Evolutionary conservation across 1,140 invertebrate species (phyloP).

Genomic region (Zaprionus ghesquierei): DNA sequence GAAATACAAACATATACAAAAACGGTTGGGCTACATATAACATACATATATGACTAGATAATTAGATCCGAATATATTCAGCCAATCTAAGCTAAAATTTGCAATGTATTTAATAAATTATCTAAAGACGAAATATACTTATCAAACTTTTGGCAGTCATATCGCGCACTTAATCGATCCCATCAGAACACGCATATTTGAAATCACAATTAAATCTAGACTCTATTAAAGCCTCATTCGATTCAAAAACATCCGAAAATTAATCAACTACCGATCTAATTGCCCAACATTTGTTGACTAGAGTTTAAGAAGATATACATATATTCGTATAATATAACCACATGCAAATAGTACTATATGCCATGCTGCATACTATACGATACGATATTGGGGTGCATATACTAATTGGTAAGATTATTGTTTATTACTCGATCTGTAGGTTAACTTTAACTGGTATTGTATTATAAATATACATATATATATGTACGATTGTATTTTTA

Average conservation of each 20-base stretch:
- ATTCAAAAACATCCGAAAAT: constrained; percentile 44
- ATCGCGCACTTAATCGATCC: constrained; percentile 72
- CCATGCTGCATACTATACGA: constrained; percentile 17
- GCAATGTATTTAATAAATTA: constrained; percentile 31
- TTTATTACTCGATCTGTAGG: constrained; percentile 74
- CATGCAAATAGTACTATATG: constrained; percentile 26
- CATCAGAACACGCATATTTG: constrained; percentile 33
- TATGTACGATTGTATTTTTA: constrained; percentile 8
- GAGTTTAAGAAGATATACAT: constrained; percentile 46
- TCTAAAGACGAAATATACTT: constrained; percentile 40
- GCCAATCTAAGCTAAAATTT: constrained; percentile 35
- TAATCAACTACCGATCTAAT: constrained; percentile 48
- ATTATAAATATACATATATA: constrained; percentile 57
- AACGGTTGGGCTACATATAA: constrained; percentile 25
- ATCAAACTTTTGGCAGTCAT: constrained; percentile 69
- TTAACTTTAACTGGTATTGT: constrained; percentile 66
- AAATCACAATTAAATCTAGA: constrained; percentile 35
- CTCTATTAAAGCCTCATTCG: constrained; percentile 1
- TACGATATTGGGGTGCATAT: constrained; percentile 38
- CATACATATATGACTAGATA: constrained; percentile 29
- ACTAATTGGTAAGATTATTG: constrained; percentile 63
- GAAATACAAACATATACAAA: constrained; percentile 13
- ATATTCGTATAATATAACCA: neutral
- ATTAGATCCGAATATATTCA: constrained; percentile 33
- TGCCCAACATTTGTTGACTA: constrained; percentile 70